phyloP scores from a whole-genome alignment of 2,113 vertebrate species.

The Pygoscelis antarcticus region DNA sequence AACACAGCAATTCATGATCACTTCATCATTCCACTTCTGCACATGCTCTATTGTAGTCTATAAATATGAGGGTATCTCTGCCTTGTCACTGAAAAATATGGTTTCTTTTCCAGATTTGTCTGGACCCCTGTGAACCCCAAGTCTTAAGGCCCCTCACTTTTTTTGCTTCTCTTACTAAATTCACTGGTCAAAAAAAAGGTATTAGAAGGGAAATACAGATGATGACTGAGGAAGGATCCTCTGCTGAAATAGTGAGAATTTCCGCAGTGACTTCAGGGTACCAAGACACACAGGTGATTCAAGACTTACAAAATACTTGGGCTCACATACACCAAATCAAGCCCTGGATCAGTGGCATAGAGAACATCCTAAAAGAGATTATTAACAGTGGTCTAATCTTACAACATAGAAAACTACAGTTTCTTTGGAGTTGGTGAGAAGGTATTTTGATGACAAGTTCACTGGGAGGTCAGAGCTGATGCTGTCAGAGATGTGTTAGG shows the following conservation, averaged over 20 bases:
- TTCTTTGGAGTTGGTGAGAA: not conserved
- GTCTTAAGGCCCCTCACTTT: not conserved
- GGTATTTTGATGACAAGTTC: not conserved
- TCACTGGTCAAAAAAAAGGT: not conserved
- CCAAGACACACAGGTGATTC: not conserved
- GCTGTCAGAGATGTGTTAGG: not conserved
- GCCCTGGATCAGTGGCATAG: not conserved
- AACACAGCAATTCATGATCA: not conserved
- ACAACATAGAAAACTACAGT: not conserved
- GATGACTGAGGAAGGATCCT: not conserved
- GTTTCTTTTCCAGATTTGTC: not conserved
- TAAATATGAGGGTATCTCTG: not conserved
- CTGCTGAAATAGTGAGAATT: not conserved
- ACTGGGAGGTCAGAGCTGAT: not conserved
- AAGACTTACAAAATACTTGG: not conserved
- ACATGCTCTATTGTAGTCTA: accelerated
- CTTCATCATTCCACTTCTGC: not conserved
- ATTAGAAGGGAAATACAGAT: not conserved
- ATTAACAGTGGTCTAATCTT: not conserved
- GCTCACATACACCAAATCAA: not conserved
- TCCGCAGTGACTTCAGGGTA: not conserved
- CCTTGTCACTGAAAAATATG: not conserved
- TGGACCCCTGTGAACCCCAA: not conserved
- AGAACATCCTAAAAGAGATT: not conserved
- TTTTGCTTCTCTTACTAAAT: not conserved